Evolutionary conservation across 2,888 invertebrate species (phyloP).

Genomic region (Zonitis immaculata): DNA sequence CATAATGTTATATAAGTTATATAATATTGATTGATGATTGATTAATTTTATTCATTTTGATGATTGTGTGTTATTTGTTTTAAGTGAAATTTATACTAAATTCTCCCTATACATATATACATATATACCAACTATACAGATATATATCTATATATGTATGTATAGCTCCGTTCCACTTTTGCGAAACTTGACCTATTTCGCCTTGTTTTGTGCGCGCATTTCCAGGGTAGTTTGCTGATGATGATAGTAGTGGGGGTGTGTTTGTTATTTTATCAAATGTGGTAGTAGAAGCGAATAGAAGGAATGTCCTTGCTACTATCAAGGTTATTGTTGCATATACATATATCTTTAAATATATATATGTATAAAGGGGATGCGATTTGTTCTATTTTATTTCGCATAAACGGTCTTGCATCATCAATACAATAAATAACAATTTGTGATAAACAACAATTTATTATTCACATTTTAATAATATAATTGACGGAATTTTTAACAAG

Average conservation of each 20-base stretch:
- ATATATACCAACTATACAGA: too few species aligned
- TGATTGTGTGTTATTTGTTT: too few species aligned
- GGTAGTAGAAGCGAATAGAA: background rate
- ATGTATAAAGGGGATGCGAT: slow-evolving; percentile 13
- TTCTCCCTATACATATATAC: too few species aligned
- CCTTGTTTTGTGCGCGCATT: slow-evolving; percentile 6
- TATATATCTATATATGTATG: too few species aligned
- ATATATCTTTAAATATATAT: too few species aligned
- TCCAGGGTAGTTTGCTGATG: background rate
- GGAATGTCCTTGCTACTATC: slow-evolving; percentile 12
- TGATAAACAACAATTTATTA: too few species aligned
- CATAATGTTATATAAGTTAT: too few species aligned
- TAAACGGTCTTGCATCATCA: background rate
- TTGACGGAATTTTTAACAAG: background rate
- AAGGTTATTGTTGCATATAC: slow-evolving; percentile 13
- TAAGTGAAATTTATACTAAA: too few species aligned
- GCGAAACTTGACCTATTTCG: slow-evolving; percentile 11
- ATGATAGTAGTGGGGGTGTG: too few species aligned
- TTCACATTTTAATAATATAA: too few species aligned
- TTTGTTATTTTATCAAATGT: background rate
- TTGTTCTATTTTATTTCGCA: background rate
- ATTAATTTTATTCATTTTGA: too few species aligned
- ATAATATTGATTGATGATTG: too few species aligned
- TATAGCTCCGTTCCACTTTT: background rate
- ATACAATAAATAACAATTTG: background rate